Evolutionary conservation across 2,888 invertebrate genomes (phyloP), one percentile per base, ranked within the genome.

Genomic region (Platycheirus rosarum): DNA sequence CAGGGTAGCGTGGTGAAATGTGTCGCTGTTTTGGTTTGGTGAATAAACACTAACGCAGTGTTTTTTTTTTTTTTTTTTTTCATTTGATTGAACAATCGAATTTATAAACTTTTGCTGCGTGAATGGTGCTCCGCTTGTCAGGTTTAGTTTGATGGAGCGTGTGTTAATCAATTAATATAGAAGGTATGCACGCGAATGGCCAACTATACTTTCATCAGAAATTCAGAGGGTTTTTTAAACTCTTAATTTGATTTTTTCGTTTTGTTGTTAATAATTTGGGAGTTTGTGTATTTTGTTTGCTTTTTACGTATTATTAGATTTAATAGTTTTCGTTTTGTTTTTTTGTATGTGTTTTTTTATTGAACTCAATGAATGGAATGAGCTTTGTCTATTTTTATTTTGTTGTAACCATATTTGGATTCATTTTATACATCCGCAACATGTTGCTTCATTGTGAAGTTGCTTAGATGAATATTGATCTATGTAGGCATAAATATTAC

Each of bases 111-210:
- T 76, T 71, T 76, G 66, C 70, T 76, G 62, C 80, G 66, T 82
- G 80, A 82, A 71, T 76, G 60, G 51, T 40, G 14, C 44, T 60
- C 29, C 26, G 11, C 14, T 13, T 70, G 65, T 75, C 80, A 70
- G 75, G 16, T 26, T n/a, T 71, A 66, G 62, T 66, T 53, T 71
- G 80, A 82, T 42, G 66, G 53, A 82, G 80, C 80, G 80, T 82
- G 80, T 82, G 66, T 71, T 82, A 82, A 82, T 76, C 80, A 82
- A 82, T 82, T 82, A 76, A 76, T 60, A 35, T 26, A 57, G 23
- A 60, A 63, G 68, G 65, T 60, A n/a, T n/a, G 44, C 80, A 76
- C 71, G 76, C 80, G 20, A 82, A 82, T 55, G 66, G 42, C 53
- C 40, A 80, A 76, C 80, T 20, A 66, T 65, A 44, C 42, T 62